These are phyloP conservation scores for Aquatica leii DNA, from an alignment of 2,888 invertebrate genomes.

Conservation along the genomic window DNA sequence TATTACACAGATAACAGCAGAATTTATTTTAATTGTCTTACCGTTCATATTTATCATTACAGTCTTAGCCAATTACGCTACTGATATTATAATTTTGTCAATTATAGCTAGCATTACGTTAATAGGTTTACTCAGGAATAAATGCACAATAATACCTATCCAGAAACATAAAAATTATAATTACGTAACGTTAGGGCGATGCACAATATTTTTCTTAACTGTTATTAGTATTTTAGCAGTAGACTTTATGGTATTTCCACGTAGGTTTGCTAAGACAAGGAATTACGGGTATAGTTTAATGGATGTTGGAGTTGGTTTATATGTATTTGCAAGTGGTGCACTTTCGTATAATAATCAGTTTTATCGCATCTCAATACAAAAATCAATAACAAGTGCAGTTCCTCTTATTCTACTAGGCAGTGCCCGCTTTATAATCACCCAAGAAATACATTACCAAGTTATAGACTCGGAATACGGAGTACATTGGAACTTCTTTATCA, in stretches of 20 bases:
- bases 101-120: constrained; percentile 35
- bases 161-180: constrained; percentile 1
- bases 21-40: constrained; percentile 66
- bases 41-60: constrained; percentile 68
- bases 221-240: constrained; percentile 89
- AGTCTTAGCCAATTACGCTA: constrained; percentile 60
- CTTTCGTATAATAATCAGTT: constrained; percentile 41
- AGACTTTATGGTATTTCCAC: constrained; percentile 89
- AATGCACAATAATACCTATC: not conserved
- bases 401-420: constrained; percentile 70
- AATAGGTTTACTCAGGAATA: constrained; percentile 20
- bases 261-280: constrained; percentile 87
- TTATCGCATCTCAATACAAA: constrained; percentile 53
- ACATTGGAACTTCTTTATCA: constrained; percentile 99
- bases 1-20: constrained; percentile 58
- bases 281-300: constrained; percentile 87
- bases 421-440: constrained; percentile 68
- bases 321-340: constrained; percentile 81
- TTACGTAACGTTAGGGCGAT: constrained; percentile 74
- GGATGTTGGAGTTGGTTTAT: constrained; percentile 95
- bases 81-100: constrained; percentile 40
- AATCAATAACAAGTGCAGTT: constrained; percentile 57
- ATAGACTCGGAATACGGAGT: constrained; percentile 94
- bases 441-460: constrained; percentile 80
- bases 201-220: constrained; percentile 76